Conservation (phyloP, 2,797 vertebrate genomes). For the Enteromius thamalakanensis region DNA sequence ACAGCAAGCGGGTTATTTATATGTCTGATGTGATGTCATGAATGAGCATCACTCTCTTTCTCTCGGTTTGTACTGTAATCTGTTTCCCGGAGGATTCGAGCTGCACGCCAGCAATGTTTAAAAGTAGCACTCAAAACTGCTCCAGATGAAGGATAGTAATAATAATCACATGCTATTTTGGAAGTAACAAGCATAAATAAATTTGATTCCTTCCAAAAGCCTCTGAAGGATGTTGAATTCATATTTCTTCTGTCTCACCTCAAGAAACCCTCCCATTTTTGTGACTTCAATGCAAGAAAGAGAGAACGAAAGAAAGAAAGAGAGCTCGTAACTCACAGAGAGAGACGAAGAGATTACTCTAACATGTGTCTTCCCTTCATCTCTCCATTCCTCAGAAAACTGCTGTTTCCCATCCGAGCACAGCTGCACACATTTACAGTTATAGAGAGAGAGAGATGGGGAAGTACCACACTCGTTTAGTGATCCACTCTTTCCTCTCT, state of each 20-base stretch:
- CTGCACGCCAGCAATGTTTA: slow-evolving; percentile 68
- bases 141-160: slow-evolving; percentile 46
- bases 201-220: slow-evolving; percentile 86
- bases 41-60: slow-evolving; percentile 50
- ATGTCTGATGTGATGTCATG: slow-evolving; percentile 76
- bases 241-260: slow-evolving; percentile 49
- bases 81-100: slow-evolving; percentile 72
- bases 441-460: slow-evolving; percentile 31
- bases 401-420: slow-evolving; percentile 56
- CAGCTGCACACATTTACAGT: slow-evolving; percentile 58
- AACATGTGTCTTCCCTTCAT: slow-evolving; percentile 58
- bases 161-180: slow-evolving; percentile 51
- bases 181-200: slow-evolving; percentile 35
- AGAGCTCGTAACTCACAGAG: slow-evolving; percentile 52
- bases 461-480: slow-evolving; percentile 46
- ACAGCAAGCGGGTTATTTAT: slow-evolving; percentile 74
- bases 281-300: slow-evolving; percentile 46
- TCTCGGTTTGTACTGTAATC: slow-evolving; percentile 37
- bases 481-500: slow-evolving; percentile 41
- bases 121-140: slow-evolving; percentile 43
- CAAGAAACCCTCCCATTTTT: slow-evolving; percentile 65
- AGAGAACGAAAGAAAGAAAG: slow-evolving; percentile 25
- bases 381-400: slow-evolving; percentile 48
- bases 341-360: slow-evolving; percentile 49
- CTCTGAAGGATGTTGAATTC: slow-evolving; percentile 81